Evolutionary conservation across 2,797 vertebrate species (phyloP).

Genomic region (Galago senegalensis): DNA sequence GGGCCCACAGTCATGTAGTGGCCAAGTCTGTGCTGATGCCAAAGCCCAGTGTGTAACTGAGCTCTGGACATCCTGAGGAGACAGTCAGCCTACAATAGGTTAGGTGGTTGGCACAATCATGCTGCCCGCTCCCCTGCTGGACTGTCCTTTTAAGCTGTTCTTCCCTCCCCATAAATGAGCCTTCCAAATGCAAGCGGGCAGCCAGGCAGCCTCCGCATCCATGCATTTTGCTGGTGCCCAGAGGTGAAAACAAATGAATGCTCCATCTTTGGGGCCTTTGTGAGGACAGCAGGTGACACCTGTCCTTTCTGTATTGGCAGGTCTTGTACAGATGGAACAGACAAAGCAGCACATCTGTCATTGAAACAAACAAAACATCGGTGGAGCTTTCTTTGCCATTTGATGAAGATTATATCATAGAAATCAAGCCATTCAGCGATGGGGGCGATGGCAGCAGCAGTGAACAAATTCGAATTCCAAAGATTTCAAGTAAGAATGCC

Average conservation of each 20-base stretch:
- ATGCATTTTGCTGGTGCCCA: neutral
- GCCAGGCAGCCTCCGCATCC: neutral
- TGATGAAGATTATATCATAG: constrained; percentile 96
- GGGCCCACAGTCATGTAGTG: neutral
- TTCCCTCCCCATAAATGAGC: neutral
- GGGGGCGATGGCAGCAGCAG: constrained; percentile 98
- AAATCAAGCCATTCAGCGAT: constrained; percentile 97
- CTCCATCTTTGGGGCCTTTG: neutral
- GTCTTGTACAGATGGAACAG: constrained; percentile 96
- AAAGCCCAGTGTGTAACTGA: neutral
- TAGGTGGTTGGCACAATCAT: neutral
- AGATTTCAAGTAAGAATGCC: constrained; percentile 90
- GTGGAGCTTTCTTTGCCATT: constrained; percentile 96
- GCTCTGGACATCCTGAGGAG: neutral
- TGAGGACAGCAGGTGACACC: constrained; percentile 21
- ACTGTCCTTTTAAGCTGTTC: neutral
- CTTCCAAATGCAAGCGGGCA: neutral
- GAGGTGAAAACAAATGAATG: neutral
- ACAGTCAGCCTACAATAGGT: neutral
- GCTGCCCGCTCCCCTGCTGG: fast-evolving
- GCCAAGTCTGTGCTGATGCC: neutral
- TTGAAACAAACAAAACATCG: constrained; percentile 97
- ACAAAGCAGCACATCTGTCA: constrained; percentile 94
- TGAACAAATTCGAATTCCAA: constrained; percentile 97
- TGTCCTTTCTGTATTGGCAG: constrained; percentile 84